Base-by-base conservation (phyloP, 2,888 invertebrate genomes). In the Apamea monoglypha region DNA sequence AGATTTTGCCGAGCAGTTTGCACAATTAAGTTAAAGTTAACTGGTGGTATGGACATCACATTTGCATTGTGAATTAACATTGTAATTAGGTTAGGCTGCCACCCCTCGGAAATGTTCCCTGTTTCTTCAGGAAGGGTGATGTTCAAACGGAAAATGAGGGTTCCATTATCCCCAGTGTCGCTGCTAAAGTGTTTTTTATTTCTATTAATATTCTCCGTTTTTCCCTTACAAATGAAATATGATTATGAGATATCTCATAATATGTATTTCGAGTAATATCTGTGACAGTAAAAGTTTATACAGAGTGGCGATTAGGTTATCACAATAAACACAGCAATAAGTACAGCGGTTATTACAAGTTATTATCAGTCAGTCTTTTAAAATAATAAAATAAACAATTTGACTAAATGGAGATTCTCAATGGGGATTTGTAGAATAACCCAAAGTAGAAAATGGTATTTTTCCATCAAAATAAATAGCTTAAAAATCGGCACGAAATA, bases 1-100 rank as follows among this genome's bases (percentile, higher is more conserved):
- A 82, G 21, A 87, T 79, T 73, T 75, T 40, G 25, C 47, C 14
- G 1, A 70, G 25, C 50, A 61, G 21, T 84, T 82, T 76, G 70
- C 64, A 78, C 76, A 76, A 87, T 77, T 47, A 64, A 21, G n/a
- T n/a, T 70, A 36, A 66, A 63, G 29, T 61, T 36, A 18, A n/a
- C 16, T 14, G 10, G 40, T 78, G 18, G 67, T 70, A 84, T 70
- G 59, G 63, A 36, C 32, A 25, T 79, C 70, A 84, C 74, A 77
- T 74, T 74, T 68, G 32, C 36, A 14, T 29, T 63, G 21, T 74
- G 29, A 71, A 82, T 85, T 79, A 70, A 69, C 63, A 64, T 50
- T 36, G 63, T 64, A 77, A 72, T 29, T 78, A 44, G 64, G 36
- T 78, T 36, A 72, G 29, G 32, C 53, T 16, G 14, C 16, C 5